phyloP scores from a whole-genome alignment of 2,888 invertebrate species.

The Zaprionus bogoriensis region DNA sequence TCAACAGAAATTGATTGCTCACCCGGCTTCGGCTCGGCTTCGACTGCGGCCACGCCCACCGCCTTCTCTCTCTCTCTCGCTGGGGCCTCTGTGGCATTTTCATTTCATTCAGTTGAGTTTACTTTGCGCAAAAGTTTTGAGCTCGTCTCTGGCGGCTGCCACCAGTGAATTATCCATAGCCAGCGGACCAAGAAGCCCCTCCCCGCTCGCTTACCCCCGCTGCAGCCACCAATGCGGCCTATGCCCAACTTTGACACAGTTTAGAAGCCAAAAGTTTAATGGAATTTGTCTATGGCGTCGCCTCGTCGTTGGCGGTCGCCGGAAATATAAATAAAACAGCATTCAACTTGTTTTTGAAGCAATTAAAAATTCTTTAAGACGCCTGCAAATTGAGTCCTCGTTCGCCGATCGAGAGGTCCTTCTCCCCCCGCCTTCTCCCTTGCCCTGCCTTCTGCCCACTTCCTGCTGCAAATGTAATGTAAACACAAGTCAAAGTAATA shows the following conservation, averaged over 20 bases:
- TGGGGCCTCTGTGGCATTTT: constrained; percentile 77
- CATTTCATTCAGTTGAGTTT: constrained; percentile 77
- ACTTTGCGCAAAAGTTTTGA: constrained; percentile 73
- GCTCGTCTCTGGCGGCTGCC: constrained; percentile 53
- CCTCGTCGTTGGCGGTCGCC: constrained; percentile 53
- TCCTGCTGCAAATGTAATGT: constrained; percentile 49
- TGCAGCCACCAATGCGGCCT: no score
- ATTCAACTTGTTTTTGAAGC: constrained; percentile 78
- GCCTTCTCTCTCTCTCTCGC: constrained; percentile 13
- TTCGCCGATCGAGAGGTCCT: constrained; percentile 29
- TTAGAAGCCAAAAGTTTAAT: constrained; percentile 77
- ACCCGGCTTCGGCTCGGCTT: constrained; percentile 45
- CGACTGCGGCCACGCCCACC: no score
- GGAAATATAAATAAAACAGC: constrained; percentile 77
- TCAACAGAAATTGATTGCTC: constrained; percentile 78
- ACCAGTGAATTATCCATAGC: constrained; percentile 71
- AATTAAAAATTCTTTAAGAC: constrained; percentile 77
- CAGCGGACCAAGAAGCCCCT: constrained; percentile 69
- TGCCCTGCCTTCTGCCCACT: not conserved
- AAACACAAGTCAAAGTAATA: constrained; percentile 56
- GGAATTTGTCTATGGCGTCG: constrained; percentile 76
- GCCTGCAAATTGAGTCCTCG: constrained; percentile 11
- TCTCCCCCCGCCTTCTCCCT: not conserved
- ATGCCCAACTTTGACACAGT: constrained; percentile 72
- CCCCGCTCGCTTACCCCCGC: not conserved